Evolutionary conservation across 1,140 invertebrate genomes (phyloP), one percentile per base, ranked within the genome.

Genomic region (Caenorhabditis remanei): DNA sequence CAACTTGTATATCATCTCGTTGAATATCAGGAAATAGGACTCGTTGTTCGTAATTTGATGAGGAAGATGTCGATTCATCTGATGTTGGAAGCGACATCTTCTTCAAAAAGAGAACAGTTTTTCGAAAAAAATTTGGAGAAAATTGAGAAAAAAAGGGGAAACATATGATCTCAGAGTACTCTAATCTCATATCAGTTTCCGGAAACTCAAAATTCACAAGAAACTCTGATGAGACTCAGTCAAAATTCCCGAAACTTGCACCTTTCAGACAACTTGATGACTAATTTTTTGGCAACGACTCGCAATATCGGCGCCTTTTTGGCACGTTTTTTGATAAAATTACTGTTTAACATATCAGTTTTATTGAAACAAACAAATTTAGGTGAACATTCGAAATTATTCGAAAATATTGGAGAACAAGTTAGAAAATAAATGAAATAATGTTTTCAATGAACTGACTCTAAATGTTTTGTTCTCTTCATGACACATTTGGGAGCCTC

Each of bases 11-110:
- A 83, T 90, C 87, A 40, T 88, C 85, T 65, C 90, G 32, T 19
- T 87, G 86, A 86, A 91, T 91, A 16, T 90, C 53, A 50, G 90
- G 90, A 85, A 91, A 91, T 48, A 83, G 85, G 9, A 24, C 43
- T 50, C 41, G 11, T 41, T 85, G 63, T 0, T 58, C 56, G 3
- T 55, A 65, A 13, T 19, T 21, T 13, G 85, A 75, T 50, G 85
- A 85, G 14, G 85, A 55, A 5, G 85, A 75, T 48, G 85, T 55
- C 50, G 85, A 71, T 50, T 75, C 85, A 9, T 85, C 58, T 55
- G 71, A 79, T 50, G 71, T 50, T 8, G 71, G 46, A 50, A 46
- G 40, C 14, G 67, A 79, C 85, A 85, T 85, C 32, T 56, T 46
- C 82, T 84, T 32, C 32, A 55, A 24, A 79, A 79, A 14, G 7